Evolutionary conservation across 2,888 invertebrate species (phyloP), one percentile per base, ranked within the genome.

Genomic region (Allophyes oxyacanthae): DNA sequence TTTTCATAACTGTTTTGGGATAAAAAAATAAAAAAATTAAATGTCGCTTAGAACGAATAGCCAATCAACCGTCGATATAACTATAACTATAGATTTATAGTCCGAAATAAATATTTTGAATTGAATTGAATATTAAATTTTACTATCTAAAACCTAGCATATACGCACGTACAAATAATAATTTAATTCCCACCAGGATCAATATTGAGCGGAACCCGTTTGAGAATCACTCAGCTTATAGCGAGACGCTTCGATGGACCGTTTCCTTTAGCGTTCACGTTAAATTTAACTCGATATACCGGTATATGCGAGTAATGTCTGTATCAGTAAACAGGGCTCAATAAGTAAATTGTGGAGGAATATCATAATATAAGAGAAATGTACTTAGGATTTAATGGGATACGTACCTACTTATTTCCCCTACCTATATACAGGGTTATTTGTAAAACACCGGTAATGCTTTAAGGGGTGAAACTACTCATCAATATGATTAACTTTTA

Each of bases 231-330:
- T 63, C 75, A 34, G 26, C 48, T 55, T 65, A 62, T 72, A 76
- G 69, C 66, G 71, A 68, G 67, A 70, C 73, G 81, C 67, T 75
- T 72, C 77, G 50, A 68, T 82, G 77, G 62, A 64, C 65, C 64
- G 73, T 70, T 81, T 77, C 72, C 76, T 75, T 77, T 69, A 68
- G 53, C 70, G 50, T 74, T 73, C 57, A 77, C 74, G 72, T 77
- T 71, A 64, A 77, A 69, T 75, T 75, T 71, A 72, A 68, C 70
- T 60, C 61, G 52, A 66, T 67, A 67, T 57, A 66, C 44, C 53
- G 53, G 14, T 42, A 56, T 41, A 38, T 26, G 37, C 49, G 26
- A 52, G 43, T 42, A 50, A 20, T 32, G 40, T 54, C 15, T 60
- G 8, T 55, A 41, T 64, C 50, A 38, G 32, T 61, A 65, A 53